A percentile compares a stretch with the other conserved stretches of the same genome.
Conservation (phyloP, 1,140 invertebrate genomes). For the Drusus annulatus region DNA sequence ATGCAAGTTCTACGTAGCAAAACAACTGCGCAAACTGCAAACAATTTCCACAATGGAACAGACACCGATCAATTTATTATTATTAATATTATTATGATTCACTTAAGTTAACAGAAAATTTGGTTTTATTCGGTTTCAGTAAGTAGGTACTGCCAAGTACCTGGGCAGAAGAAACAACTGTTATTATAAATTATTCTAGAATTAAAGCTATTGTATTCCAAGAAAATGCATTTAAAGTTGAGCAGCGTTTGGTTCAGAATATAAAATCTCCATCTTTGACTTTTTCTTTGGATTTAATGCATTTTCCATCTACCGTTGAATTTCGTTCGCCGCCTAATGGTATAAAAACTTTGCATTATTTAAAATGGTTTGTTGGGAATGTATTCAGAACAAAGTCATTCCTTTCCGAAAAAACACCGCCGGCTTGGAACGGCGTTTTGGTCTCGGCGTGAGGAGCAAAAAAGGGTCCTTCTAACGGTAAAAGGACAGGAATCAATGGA, state of each 20-base stretch:
- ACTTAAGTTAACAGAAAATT: too few species aligned
- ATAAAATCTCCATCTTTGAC: not conserved
- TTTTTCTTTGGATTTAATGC: not conserved
- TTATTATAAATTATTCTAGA: too few species aligned
- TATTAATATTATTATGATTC: too few species aligned
- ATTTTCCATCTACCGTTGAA: not conserved
- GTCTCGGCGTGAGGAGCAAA: not conserved
- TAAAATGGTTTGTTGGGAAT: not conserved
- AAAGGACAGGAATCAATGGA: not conserved
- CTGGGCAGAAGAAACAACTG: too few species aligned
- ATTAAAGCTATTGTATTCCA: not conserved
- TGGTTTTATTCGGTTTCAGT: too few species aligned
- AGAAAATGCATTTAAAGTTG: not conserved
- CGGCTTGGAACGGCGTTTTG: not conserved
- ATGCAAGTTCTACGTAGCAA: too few species aligned
- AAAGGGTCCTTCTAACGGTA: constrained; percentile 14
- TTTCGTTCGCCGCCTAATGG: not conserved
- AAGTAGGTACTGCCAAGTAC: too few species aligned
- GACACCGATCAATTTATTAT: too few species aligned
- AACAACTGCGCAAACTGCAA: too few species aligned
- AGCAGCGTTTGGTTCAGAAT: not conserved
- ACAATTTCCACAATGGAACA: too few species aligned
- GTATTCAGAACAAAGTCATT: not conserved
- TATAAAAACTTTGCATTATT: not conserved
- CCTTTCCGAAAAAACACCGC: not conserved